phyloP scores from a whole-genome alignment of 1,140 invertebrate genomes.

The Mamestra configurata region DNA sequence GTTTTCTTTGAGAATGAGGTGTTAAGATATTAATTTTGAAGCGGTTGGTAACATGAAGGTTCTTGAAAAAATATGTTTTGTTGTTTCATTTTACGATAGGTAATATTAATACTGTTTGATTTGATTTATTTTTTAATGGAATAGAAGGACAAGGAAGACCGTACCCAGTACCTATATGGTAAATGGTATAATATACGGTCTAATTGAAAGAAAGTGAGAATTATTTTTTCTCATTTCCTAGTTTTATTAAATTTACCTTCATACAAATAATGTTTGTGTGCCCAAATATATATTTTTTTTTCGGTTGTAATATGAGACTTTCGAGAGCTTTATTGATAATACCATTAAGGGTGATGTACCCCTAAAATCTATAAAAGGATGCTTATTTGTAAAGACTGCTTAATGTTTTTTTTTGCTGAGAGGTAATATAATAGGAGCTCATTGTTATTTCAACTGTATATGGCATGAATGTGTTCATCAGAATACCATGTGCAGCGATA shows the following conservation, averaged over 20 bases:
- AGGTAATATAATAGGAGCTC: not conserved
- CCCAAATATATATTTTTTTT: not conserved
- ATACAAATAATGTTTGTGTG: no score
- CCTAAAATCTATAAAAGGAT: not conserved
- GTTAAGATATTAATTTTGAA: conserved; percentile 15
- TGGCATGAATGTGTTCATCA: conserved; percentile 6
- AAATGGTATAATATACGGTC: no score
- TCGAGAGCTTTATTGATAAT: not conserved
- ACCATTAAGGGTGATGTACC: not conserved
- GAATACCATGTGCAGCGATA: not conserved
- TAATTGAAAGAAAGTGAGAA: no score
- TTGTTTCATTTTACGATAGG: not conserved
- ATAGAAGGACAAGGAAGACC: no score
- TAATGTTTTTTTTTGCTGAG: not conserved
- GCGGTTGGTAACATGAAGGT: not conserved
- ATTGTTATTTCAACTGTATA: not conserved
- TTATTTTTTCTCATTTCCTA: no score
- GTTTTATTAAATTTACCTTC: no score
- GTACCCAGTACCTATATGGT: no score
- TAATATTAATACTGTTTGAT: no score
- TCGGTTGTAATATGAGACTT: not conserved
- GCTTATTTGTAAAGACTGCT: not conserved
- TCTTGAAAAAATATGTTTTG: not conserved
- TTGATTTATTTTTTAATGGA: no score
- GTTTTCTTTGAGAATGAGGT: conserved; percentile 7